A percentile compares a stretch with the other conserved stretches of the same genome.
Conservation (phyloP, 2,797 vertebrate species). For the Arrhamphus sclerolepis region DNA sequence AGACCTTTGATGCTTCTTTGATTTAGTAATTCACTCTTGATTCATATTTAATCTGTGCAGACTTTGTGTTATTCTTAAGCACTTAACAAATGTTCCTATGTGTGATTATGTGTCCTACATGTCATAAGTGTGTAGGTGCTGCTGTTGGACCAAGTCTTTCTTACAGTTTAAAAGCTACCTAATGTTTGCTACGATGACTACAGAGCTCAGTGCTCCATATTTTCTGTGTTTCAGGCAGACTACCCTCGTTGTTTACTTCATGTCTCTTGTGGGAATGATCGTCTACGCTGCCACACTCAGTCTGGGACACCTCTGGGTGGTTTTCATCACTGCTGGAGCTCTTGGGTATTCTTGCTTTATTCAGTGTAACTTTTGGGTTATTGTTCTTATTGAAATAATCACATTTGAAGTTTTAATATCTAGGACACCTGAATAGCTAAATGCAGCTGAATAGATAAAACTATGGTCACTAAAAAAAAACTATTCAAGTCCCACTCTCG, state of each 20-base stretch:
- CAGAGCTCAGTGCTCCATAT: background rate
- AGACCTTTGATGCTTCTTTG: too few relatives aligned
- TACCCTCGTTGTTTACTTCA: constrained; percentile 86
- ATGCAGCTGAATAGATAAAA: background rate
- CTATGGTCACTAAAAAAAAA: too few relatives aligned
- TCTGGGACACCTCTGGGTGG: constrained; percentile 89
- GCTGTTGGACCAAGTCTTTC: too few relatives aligned
- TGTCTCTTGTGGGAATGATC: constrained; percentile 93
- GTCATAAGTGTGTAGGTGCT: too few relatives aligned
- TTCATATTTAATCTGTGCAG: too few relatives aligned
- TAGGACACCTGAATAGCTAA: background rate
- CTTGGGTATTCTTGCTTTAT: constrained; percentile 62
- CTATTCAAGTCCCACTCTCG: too few relatives aligned
- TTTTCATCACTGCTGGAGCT: constrained; percentile 90
- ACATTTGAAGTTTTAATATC: background rate
- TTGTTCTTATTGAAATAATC: background rate
- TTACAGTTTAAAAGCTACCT: too few relatives aligned
- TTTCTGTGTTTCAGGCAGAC: constrained; percentile 83
- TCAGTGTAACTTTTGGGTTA: background rate
- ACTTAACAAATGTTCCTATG: too few relatives aligned
- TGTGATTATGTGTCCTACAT: too few relatives aligned
- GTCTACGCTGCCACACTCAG: constrained; percentile 87
- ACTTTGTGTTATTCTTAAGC: too few relatives aligned
- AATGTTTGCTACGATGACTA: too few relatives aligned
- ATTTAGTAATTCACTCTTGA: too few relatives aligned